phyloP scores from a whole-genome alignment of 1,140 invertebrate species.

The Arion vulgaris region DNA sequence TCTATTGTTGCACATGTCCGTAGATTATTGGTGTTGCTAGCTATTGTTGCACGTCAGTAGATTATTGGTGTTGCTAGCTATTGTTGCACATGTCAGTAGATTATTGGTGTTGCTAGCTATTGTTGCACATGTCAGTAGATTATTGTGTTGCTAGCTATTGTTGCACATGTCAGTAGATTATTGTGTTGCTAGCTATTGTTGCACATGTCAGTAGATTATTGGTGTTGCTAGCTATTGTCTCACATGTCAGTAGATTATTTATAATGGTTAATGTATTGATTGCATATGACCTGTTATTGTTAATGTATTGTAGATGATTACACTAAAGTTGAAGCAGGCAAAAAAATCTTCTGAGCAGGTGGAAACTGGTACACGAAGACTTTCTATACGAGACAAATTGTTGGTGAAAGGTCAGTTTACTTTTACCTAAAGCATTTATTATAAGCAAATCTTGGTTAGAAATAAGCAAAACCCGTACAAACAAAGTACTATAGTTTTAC shows the following conservation, averaged over 20 bases:
- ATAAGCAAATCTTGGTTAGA: background rate
- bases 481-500: too few species aligned
- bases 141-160: too few species aligned
- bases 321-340: slow-evolving; percentile 33
- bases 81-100: too few species aligned
- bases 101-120: too few species aligned
- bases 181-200: too few species aligned
- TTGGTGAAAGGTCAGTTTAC: slow-evolving; percentile 81
- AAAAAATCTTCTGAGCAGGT: slow-evolving; percentile 25
- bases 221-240: background rate
- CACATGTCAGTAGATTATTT: background rate
- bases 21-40: too few species aligned
- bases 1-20: too few species aligned
- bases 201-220: background rate
- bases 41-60: too few species aligned
- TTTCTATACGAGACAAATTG: slow-evolving; percentile 88
- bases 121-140: too few species aligned
- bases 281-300: background rate
- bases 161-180: too few species aligned
- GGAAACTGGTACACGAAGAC: slow-evolving; percentile 71
- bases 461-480: too few species aligned
- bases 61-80: too few species aligned
- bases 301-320: slow-evolving; percentile 31
- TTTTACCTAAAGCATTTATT: background rate
- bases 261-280: background rate